Evolutionary conservation across 2,888 invertebrate species (phyloP), one percentile per base, ranked within the genome.

Genomic region (Rotaria socialis): DNA sequence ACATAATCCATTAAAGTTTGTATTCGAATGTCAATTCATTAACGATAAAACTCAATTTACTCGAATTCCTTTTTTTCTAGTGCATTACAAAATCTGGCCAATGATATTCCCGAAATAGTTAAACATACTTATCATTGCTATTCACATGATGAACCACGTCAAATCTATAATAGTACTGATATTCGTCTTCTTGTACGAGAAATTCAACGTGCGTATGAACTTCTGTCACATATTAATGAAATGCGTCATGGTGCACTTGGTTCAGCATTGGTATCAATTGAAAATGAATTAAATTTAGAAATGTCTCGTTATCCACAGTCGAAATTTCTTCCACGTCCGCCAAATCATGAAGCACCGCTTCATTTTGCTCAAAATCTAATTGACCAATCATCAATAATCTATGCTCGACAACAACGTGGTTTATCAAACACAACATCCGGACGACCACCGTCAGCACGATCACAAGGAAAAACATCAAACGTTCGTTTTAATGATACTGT

Each of bases 111-210:
- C 7, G 80, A 80, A 43, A 6, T n/a, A n/a, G 19, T 67, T 35
- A 80, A 47, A 47, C 80, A 80, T 47, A 80, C 80, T 4, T 52
- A 47, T 41, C 58, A 85, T 43, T 85, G 50, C 85, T 74, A 52
- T 60, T 85, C 87, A n/a, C 84, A 60, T 27, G 50, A 86, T 27
- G 35, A 80, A 27, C 52, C 85, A 74, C 52, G 74, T 60, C 90
- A 90, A 87, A 90, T 91, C 56, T 91, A 91, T 88, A 90, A 90
- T n/a, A 89, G 91, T 10, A 90, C 90, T 86, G 91, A 91, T 87
- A 90, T 91, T 87, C 89, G 89, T 87, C 85, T 89, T n/a, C 87
- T 91, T 84, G 86, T 91, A 88, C 89, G 89, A 85, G 91, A 91
- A 88, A 90, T 91, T 55, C 89, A 90, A 88, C 89, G 89, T 84